These are phyloP conservation scores for Diprion similis DNA, from an alignment of 1,140 invertebrate species.

Conservation along the genomic window DNA sequence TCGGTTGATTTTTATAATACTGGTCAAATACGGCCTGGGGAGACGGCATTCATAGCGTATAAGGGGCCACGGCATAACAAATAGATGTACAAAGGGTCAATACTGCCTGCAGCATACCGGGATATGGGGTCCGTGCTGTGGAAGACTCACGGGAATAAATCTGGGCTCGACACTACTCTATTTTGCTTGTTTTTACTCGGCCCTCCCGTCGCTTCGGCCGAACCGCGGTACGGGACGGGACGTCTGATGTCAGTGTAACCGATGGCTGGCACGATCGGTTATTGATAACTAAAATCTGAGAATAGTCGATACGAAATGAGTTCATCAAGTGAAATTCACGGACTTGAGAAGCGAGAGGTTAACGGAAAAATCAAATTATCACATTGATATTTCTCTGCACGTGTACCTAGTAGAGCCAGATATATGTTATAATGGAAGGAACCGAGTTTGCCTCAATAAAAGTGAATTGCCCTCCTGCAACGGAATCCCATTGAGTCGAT, in stretches of 20 bases:
- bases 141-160: slow-evolving; percentile 22
- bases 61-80: slow-evolving; percentile 62
- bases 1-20: slow-evolving; percentile 66
- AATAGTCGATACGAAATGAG: not conserved
- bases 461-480: slow-evolving; percentile 15
- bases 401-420: not conserved
- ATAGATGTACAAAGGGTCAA: slow-evolving; percentile 65
- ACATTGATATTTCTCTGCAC: too few relatives aligned
- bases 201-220: slow-evolving; percentile 11
- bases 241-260: slow-evolving; percentile 19
- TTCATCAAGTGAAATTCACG: too few relatives aligned
- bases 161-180: not conserved
- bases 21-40: slow-evolving; percentile 64
- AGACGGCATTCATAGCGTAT: slow-evolving; percentile 39
- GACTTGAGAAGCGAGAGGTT: too few relatives aligned
- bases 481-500: slow-evolving; percentile 44
- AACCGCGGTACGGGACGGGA: not conserved
- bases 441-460: slow-evolving; percentile 36
- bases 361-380: too few relatives aligned
- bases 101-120: slow-evolving; percentile 51
- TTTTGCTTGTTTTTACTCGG: slow-evolving; percentile 9
- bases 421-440: not conserved
- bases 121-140: slow-evolving; percentile 18
- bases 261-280: not conserved
- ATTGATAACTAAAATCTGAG: not conserved